A percentile compares a stretch with the other conserved stretches of the same genome.
These are phyloP conservation scores for Poicephalus gulielmi DNA, from an alignment of 2,113 vertebrate species.

Conservation along the genomic window DNA sequence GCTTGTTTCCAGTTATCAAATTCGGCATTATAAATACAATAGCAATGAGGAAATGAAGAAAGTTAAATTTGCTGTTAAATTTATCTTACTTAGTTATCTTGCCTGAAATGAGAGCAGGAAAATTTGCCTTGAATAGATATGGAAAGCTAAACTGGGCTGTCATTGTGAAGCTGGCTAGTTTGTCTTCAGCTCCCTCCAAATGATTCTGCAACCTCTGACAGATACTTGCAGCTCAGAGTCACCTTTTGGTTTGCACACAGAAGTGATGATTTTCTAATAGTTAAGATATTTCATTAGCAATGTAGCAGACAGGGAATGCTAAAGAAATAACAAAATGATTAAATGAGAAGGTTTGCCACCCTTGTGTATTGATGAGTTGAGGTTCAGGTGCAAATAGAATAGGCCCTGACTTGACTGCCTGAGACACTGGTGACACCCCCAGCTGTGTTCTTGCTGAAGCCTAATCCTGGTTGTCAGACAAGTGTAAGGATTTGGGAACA, in stretches of 20 bases:
- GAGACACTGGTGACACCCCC: not conserved
- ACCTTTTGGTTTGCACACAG: not conserved
- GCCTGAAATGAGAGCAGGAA: not conserved
- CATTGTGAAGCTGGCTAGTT: not conserved
- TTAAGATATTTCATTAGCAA: not conserved
- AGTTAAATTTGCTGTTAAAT: not conserved
- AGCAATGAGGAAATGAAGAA: not conserved
- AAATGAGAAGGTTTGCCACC: not conserved
- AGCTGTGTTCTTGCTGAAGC: not conserved
- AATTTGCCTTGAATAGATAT: not conserved
- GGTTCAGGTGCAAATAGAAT: not conserved
- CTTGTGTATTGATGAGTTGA: rapidly evolving
- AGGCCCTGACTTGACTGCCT: not conserved
- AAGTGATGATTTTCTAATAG: not conserved
- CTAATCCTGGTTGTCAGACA: not conserved
- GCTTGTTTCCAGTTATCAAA: not conserved
- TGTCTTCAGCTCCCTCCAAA: not conserved
- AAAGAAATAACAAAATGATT: not conserved
- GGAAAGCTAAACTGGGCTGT: not conserved
- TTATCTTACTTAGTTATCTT: not conserved
- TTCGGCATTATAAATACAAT: not conserved
- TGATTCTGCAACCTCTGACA: not conserved
- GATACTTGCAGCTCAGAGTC: not conserved
- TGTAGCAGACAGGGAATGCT: not conserved
- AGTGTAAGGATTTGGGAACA: rapidly evolving